Percentiles rank a stretch among this genome's conserved stretches.
Conservation (phyloP, 2,797 vertebrate species). For the Chromis chromis region DNA sequence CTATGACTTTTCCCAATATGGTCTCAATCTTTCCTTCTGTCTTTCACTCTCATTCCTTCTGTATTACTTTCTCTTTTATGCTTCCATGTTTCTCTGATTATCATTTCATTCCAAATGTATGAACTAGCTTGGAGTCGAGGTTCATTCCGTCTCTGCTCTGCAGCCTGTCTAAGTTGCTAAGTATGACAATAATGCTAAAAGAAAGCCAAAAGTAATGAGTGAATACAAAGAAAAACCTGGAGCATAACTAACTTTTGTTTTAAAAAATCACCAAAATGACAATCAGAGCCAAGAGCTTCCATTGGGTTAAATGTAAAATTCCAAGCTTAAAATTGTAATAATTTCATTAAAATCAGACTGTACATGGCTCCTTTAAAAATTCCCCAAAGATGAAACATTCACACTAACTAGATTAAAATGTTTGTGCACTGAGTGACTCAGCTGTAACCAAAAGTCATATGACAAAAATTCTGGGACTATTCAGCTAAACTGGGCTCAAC, state of each 20-base stretch:
- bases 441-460: no score
- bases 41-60: background rate
- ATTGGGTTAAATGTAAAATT: no score
- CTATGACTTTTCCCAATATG: constrained; percentile 12
- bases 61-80: constrained; percentile 18
- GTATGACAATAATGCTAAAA: background rate
- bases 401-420: no score
- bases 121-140: background rate
- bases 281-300: no score
- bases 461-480: no score
- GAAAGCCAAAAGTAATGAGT: background rate
- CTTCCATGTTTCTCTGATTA: constrained; percentile 22
- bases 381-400: no score
- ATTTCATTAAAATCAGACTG: no score
- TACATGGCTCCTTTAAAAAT: no score
- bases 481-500: no score
- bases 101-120: constrained; percentile 35
- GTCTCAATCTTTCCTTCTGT: background rate
- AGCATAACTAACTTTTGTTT: constrained; percentile 37
- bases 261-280: no score
- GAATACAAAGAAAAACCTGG: background rate
- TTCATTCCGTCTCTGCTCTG: constrained; percentile 28
- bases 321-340: no score
- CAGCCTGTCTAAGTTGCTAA: constrained; percentile 8
- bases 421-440: no score